Evolutionary conservation across 2,797 vertebrate species (phyloP).

Genomic region (Sebastes wilsoni): DNA sequence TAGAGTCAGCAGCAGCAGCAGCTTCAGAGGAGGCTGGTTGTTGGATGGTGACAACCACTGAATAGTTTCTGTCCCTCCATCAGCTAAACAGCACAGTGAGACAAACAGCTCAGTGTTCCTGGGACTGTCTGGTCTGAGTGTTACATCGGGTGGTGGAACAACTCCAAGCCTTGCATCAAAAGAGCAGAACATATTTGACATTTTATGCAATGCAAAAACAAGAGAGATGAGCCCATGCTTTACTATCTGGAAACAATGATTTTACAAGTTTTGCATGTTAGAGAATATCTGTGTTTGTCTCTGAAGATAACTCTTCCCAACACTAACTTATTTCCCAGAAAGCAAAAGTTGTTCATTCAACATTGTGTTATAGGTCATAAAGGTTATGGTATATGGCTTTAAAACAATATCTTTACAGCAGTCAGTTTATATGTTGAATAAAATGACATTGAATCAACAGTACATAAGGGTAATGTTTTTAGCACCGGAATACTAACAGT

Average conservation of each 20-base stretch:
- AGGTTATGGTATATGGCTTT: background rate
- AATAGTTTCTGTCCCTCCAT: background rate
- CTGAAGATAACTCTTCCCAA: too few relatives aligned
- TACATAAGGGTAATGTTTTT: too few relatives aligned
- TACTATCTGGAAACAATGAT: background rate
- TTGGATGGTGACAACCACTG: background rate
- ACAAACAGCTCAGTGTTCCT: background rate
- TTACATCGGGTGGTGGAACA: background rate
- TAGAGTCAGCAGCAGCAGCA: background rate
- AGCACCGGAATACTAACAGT: too few relatives aligned
- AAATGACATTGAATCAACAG: too few relatives aligned
- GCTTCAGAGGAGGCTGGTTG: background rate
- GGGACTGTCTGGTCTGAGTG: background rate
- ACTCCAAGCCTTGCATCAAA: background rate
- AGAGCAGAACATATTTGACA: background rate
- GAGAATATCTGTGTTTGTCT: too few relatives aligned
- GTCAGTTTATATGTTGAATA: background rate
- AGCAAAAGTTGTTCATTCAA: background rate
- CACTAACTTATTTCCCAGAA: background rate
- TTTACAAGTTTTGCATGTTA: too few relatives aligned
- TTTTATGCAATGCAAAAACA: background rate
- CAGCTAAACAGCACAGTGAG: background rate
- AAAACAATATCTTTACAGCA: background rate
- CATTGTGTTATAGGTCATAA: background rate
- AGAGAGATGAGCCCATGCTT: background rate